Conservation (phyloP, 2,797 vertebrate species). For the Coreius guichenoti region DNA sequence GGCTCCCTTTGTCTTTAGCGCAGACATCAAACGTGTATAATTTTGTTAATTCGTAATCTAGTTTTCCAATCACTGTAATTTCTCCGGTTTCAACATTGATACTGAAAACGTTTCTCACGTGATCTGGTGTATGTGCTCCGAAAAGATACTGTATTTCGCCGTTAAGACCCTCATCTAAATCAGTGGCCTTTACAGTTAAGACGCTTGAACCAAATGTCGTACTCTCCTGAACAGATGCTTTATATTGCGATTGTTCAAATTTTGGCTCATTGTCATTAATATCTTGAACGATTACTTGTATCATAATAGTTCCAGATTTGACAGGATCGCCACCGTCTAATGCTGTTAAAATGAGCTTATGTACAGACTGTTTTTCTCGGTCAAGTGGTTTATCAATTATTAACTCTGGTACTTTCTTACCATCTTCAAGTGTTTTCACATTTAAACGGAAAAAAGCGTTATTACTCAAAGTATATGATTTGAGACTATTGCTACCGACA, state of each 20-base stretch:
- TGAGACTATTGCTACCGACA: constrained; percentile 77
- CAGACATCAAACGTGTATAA: constrained; percentile 69
- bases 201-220: constrained; percentile 60
- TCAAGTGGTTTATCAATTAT: constrained; percentile 77
- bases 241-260: constrained; percentile 74
- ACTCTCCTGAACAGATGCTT: constrained; percentile 71
- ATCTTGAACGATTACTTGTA: constrained; percentile 76
- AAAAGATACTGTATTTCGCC: constrained; percentile 75
- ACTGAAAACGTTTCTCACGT: constrained; percentile 65
- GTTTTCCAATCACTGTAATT: constrained; percentile 66
- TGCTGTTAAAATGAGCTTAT: constrained; percentile 75
- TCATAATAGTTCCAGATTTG: constrained; percentile 70
- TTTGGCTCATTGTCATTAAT: constrained; percentile 73
- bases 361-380: constrained; percentile 70
- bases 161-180: constrained; percentile 78
- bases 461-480: constrained; percentile 73
- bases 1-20: constrained; percentile 71
- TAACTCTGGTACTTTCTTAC: constrained; percentile 74
- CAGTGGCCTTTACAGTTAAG: constrained; percentile 70
- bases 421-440: constrained; percentile 67
- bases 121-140: constrained; percentile 68
- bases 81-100: constrained; percentile 68
- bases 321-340: constrained; percentile 75
- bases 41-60: constrained; percentile 69
- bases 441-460: constrained; percentile 75